These are phyloP conservation scores for Halictus quadricinctus DNA, from an alignment of 2,888 invertebrate species.

Conservation along the genomic window DNA sequence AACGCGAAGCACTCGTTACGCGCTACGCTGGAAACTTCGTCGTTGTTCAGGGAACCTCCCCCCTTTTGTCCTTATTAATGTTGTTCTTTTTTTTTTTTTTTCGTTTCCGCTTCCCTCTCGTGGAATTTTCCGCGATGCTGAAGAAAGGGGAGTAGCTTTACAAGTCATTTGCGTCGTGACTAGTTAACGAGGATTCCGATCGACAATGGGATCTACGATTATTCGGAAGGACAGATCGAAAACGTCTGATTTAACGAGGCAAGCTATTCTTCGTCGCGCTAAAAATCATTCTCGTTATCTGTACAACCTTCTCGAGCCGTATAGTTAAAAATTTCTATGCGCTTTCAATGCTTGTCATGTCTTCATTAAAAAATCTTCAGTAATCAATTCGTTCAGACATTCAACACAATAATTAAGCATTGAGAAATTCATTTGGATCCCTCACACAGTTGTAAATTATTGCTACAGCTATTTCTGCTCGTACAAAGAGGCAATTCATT, in stretches of 20 bases:
- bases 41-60: conserved; percentile 11
- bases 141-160: not conserved
- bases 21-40: conserved; percentile 12
- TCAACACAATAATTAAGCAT: too few species aligned
- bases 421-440: too few species aligned
- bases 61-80: conserved; percentile 40
- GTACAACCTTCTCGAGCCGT: not conserved
- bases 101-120: not conserved
- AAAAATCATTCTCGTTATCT: not conserved
- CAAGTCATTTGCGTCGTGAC: conserved; percentile 5
- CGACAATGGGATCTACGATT: conserved; percentile 18
- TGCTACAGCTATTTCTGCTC: too few species aligned
- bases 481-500: too few species aligned
- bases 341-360: not conserved
- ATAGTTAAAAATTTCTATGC: not conserved
- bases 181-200: not conserved
- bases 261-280: not conserved
- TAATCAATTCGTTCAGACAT: too few species aligned
- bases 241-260: conserved; percentile 6
- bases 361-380: not conserved
- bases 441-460: too few species aligned
- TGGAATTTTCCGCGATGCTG: not conserved
- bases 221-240: not conserved
- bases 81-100: not conserved
- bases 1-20: conserved; percentile 26